Evolutionary conservation across 2,797 vertebrate species (phyloP).

Genomic region (Acanthornis magna): DNA sequence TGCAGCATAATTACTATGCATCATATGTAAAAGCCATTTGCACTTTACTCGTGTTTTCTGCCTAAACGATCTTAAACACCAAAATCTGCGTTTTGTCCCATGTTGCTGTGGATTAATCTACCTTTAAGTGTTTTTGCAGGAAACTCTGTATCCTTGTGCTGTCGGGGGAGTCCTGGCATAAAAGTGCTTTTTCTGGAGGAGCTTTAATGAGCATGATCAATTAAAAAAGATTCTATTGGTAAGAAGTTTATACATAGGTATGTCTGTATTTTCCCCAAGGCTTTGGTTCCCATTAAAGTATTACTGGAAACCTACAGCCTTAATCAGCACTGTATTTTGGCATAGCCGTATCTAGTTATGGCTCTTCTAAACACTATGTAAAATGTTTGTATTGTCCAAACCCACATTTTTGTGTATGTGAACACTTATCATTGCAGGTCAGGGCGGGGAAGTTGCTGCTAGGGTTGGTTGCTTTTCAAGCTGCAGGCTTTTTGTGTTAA

Average conservation of each 20-base stretch:
- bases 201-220: background rate
- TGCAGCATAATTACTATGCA: background rate
- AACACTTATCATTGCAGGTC: background rate
- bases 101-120: background rate
- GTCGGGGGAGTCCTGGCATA: background rate
- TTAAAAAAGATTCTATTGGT: background rate
- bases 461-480: background rate
- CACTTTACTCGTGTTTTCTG: background rate
- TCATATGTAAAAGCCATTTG: background rate
- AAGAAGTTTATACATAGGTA: background rate
- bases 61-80: background rate
- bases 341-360: background rate
- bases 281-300: background rate
- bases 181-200: background rate
- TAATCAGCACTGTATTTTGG: background rate
- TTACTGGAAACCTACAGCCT: background rate
- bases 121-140: background rate
- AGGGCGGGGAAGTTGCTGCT: background rate
- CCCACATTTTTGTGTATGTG: background rate
- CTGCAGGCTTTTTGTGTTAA: background rate
- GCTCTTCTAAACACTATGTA: background rate
- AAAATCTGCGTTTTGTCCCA: background rate
- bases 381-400: background rate
- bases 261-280: background rate
- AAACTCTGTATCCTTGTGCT: accelerated